phyloP scores from a whole-genome alignment of 2,113 vertebrate species.

The Acrocephalus arundinaceus region DNA sequence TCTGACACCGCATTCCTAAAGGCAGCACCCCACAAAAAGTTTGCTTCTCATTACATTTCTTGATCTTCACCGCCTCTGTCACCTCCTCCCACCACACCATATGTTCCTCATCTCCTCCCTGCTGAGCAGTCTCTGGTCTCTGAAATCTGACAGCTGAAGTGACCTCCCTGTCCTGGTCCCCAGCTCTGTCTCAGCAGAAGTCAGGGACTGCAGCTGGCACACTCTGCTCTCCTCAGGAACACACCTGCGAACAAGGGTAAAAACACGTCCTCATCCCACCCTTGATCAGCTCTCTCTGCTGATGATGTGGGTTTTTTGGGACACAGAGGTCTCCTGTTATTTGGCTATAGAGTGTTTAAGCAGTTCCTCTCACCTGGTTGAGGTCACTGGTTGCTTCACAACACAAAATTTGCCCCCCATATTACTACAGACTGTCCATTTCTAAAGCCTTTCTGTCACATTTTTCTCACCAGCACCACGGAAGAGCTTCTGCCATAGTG shows the following conservation, averaged over 20 bases:
- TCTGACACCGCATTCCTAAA: background rate
- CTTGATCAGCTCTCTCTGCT: background rate
- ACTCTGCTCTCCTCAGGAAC: background rate
- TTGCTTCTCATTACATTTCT: background rate
- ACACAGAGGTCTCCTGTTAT: background rate
- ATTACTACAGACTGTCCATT: background rate
- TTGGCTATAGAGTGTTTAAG: background rate
- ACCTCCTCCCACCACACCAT: constrained; percentile 39
- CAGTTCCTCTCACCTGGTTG: rapidly evolving
- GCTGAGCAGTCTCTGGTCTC: constrained; percentile 9
- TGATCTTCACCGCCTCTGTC: constrained; percentile 2
- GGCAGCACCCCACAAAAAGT: background rate
- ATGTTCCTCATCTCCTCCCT: constrained; percentile 13
- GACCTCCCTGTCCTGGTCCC: background rate
- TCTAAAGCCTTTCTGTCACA: background rate
- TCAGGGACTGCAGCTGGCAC: background rate
- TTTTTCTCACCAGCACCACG: background rate
- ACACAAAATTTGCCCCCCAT: background rate
- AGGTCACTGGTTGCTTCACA: background rate
- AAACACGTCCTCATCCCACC: background rate
- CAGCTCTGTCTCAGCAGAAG: background rate
- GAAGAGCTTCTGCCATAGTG: background rate
- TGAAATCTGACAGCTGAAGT: constrained; percentile 15
- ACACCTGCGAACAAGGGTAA: background rate
- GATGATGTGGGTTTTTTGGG: background rate